Conservation (phyloP, 1,140 invertebrate species). For the Glossosoma conforme region DNA sequence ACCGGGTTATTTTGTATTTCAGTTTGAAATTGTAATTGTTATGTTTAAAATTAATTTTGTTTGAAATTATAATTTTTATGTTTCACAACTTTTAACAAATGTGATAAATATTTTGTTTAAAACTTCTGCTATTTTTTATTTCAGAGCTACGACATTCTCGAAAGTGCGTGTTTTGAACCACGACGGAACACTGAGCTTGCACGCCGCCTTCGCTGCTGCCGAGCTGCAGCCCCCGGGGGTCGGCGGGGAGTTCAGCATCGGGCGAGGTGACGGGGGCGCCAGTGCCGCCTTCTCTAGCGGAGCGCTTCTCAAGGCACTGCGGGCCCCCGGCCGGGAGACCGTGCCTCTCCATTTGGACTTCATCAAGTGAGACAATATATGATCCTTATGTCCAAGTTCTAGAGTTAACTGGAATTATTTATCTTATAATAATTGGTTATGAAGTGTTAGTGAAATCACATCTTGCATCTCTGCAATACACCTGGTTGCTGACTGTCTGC, state of each 20-base stretch:
- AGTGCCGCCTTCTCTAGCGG: conserved; percentile 19
- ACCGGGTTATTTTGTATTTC: too few relatives aligned
- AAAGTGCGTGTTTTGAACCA: conserved; percentile 20
- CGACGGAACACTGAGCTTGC: conserved; percentile 14
- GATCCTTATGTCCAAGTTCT: too few relatives aligned
- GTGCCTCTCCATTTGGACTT: conserved; percentile 28
- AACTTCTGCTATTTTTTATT: conserved; percentile 36
- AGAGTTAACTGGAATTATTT: too few relatives aligned
- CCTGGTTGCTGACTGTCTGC: too few relatives aligned
- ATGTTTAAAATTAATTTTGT: too few relatives aligned
- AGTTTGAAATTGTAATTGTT: too few relatives aligned
- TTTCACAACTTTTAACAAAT: conserved; percentile 30
- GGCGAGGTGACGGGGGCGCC: neutral
- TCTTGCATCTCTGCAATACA: too few relatives aligned
- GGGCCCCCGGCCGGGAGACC: conserved; percentile 14
- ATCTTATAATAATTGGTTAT: too few relatives aligned
- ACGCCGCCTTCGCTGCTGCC: conserved; percentile 9
- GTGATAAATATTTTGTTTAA: conserved; percentile 33
- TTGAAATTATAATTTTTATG: too few relatives aligned
- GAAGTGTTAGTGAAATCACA: too few relatives aligned
- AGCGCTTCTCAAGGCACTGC: conserved; percentile 24
- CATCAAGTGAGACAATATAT: conserved; percentile 22
- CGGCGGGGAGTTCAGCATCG: conserved; percentile 18
- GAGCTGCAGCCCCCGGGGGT: neutral
- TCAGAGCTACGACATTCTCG: conserved; percentile 21